phyloP scores from a whole-genome alignment of 2,888 invertebrate species.

The Trissoscelio sp. region DNA sequence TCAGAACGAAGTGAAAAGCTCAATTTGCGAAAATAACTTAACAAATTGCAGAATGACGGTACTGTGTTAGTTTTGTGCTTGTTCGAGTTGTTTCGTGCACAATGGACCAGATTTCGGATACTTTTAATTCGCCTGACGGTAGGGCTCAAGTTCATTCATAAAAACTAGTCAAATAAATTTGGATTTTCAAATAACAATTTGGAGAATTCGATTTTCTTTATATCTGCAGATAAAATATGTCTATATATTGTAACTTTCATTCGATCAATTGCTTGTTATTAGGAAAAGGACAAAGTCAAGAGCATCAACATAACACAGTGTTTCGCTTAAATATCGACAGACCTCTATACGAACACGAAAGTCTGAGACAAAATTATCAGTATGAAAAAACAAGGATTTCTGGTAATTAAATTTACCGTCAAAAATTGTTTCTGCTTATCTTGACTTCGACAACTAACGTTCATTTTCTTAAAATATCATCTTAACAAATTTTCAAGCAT shows the following conservation, averaged over 20 bases:
- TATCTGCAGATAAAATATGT: too few relatives aligned
- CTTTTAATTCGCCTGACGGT: conserved; percentile 37
- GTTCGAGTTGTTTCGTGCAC: conserved; percentile 17
- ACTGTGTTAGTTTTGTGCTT: conserved; percentile 13
- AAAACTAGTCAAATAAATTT: too few relatives aligned
- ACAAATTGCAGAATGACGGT: conserved; percentile 41
- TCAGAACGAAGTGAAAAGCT: conserved; percentile 62
- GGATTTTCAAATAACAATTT: too few relatives aligned
- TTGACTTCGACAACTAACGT: background rate
- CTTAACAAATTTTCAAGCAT: too few relatives aligned
- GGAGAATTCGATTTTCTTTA: too few relatives aligned
- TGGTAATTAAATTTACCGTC: conserved; percentile 31
- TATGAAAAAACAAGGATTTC: conserved; percentile 83
- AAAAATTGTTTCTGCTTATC: background rate
- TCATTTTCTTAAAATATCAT: background rate
- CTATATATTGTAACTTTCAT: conserved; percentile 5
- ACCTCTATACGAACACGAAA: conserved; percentile 84
- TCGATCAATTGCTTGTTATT: conserved; percentile 54
- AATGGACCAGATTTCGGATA: conserved; percentile 48
- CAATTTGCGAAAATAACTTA: conserved; percentile 26
- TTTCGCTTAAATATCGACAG: conserved; percentile 82
- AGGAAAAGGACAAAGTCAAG: conserved; percentile 61
- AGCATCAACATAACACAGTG: conserved; percentile 36
- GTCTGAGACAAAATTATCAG: conserved; percentile 82
- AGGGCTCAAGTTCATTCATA: conserved; percentile 8